Base-by-base conservation (phyloP, 2,888 invertebrate genomes). In the Epinotia ramella region DNA sequence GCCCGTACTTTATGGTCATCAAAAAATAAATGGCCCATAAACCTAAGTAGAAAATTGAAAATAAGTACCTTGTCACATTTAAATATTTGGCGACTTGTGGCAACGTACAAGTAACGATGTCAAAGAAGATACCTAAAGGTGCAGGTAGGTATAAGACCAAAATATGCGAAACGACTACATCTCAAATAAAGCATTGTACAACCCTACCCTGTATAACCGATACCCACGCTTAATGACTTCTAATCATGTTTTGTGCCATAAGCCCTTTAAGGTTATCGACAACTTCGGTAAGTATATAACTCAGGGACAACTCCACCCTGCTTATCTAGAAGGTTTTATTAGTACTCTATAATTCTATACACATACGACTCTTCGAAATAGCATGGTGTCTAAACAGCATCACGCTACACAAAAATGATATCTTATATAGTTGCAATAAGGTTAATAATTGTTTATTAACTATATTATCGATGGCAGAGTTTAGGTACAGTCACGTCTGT, bases 181-280 rank as follows among this genome's bases (percentile, higher is more conserved):
- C 9, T 40, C 40, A 53, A 18, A 33, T 33, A 28, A 33, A 66
- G 18, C 18, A 33, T 18, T 24, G 24, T 4, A 18, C 33, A 56
- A 59, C 28, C 59, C 6, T 24, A 69, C 69, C 60, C 59, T 46
- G 69, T 69, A 74, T 70, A 57, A n/a, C 75, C 53, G 65, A 66
- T 75, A 72, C 76, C 71, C 76, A 67, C 72, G 76, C 72, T 56
- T 72, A 72, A 72, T 67, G 76, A 63, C 67, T 62, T 62, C 67
- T 76, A 76, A 76, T 76, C 71, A 72, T 72, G 70, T 70, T 72
- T 76, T 76, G 66, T 72, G 62, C 67, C 71, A 67, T 72, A 75
- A 75, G 24, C 76, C 72, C 44, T 72, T 71, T 72, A 72, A 76
- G 76, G 76, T 28, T 67, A 67, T 57, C 46, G 20, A 69, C 69